Evolutionary conservation across 2,113 vertebrate genomes (phyloP), one percentile per base, ranked within the genome.

Genomic region (Peromyscus californicus): DNA sequence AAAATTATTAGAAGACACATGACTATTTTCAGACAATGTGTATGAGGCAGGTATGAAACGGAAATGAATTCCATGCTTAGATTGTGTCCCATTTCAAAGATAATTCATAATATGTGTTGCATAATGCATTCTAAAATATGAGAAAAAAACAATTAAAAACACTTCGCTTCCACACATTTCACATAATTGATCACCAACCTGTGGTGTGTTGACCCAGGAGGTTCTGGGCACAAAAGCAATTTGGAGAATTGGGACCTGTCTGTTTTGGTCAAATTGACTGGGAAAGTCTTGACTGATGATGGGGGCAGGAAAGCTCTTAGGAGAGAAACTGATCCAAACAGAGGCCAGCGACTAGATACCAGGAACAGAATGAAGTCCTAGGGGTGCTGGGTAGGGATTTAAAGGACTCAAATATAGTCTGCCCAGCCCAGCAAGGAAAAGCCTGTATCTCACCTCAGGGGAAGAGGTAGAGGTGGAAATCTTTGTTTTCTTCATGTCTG

Each of bases 181-280:
- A n/a, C 21, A 36, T 36, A 22, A 36, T 39, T 9, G 3, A 21
- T n/a, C 33, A 24, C n/a, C 45, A 83, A 3, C 11, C 7, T 45
- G 13, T 0, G 21, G 33, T 5, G 11, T 54, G 36, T 1, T 21
- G 48, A 13, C 13, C 31, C 5, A 2, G 39, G 45, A 48, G 16
- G 22, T 24, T 13, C 51, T 24, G 11, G 54, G 15, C 26, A 48
- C 26, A 54, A 69, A 42, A 33, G 17, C 36, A 22, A 84, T 0
- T 0, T 12, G 61, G 67, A 87, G 63, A 29, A 29, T 17, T 1
- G 4, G 57, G 70, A 3, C 0, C 4, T 19, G 1, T 42, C 26
- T 26, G n/a, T 21, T 39, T 1, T n/a, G 67, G 42, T 51, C 21
- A 29, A 88, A 15, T 8, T 11, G 36, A 39, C 36, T 13, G 36